Percentiles rank a stretch among this genome's conserved stretches.
Evolutionary conservation across 2,888 invertebrate genomes (phyloP).

Genomic region (Harmothoe impar): DNA sequence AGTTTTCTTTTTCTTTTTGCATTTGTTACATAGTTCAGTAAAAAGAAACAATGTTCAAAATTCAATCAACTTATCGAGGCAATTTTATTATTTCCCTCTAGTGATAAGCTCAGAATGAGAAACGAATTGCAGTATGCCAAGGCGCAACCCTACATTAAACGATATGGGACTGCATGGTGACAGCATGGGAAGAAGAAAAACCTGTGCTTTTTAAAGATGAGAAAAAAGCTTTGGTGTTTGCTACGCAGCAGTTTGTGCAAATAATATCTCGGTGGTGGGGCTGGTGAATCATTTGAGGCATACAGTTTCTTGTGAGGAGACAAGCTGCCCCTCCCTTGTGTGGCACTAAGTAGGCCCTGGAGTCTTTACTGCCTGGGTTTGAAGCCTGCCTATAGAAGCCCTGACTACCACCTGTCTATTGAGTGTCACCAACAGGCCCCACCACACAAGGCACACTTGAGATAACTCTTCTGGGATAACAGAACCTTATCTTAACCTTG

Average conservation of each 20-base stretch:
- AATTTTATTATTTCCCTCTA: too few species aligned
- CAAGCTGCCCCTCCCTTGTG: background rate
- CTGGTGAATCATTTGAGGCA: background rate
- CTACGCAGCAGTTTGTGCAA: background rate
- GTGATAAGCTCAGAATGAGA: too few species aligned
- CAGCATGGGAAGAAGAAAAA: too few species aligned
- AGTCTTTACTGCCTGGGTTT: slow-evolving; percentile 30
- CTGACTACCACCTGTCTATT: slow-evolving; percentile 50
- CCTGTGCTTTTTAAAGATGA: too few species aligned
- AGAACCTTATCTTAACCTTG: slow-evolving; percentile 62
- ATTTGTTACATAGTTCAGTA: too few species aligned
- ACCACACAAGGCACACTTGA: slow-evolving; percentile 33
- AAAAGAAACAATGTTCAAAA: too few species aligned
- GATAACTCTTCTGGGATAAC: slow-evolving; percentile 60
- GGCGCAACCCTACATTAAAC: too few species aligned
- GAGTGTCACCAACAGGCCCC: slow-evolving; percentile 44
- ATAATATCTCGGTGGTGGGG: background rate
- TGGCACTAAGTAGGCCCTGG: slow-evolving; percentile 55
- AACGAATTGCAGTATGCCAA: too few species aligned
- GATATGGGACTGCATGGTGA: too few species aligned
- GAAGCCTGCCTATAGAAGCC: slow-evolving; percentile 40
- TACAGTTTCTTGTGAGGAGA: slow-evolving; percentile 34
- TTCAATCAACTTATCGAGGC: too few species aligned
- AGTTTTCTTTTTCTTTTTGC: too few species aligned
- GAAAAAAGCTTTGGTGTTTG: too few species aligned